Percentiles rank a stretch among this genome's conserved stretches.
phyloP scores from a whole-genome alignment of 2,888 invertebrate species.

The Itoplectis maculator region DNA sequence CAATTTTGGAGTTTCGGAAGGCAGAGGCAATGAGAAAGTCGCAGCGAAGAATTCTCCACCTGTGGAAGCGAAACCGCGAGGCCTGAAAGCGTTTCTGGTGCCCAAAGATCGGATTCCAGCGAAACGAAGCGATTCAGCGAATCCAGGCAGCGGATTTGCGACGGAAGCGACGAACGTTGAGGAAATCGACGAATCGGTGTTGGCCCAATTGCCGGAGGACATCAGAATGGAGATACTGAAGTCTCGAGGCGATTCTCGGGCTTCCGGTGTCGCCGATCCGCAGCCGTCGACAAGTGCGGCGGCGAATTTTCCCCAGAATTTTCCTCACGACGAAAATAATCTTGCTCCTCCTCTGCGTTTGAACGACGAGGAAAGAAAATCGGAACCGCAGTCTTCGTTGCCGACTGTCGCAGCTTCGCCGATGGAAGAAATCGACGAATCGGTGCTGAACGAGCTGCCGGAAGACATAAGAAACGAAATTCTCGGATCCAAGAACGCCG shows the following conservation, averaged over 20 bases:
- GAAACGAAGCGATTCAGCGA: not conserved
- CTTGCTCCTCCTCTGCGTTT: not conserved
- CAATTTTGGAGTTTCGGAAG: constrained; percentile 1
- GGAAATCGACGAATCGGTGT: constrained; percentile 85
- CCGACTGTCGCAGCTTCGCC: constrained; percentile 21
- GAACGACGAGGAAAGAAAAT: constrained; percentile 5
- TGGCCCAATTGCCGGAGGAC: constrained; percentile 86
- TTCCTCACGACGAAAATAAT: not conserved
- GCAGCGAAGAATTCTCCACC: not conserved
- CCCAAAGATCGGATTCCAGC: constrained; percentile 7
- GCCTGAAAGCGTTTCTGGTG: constrained; percentile 61
- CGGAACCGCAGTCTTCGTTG: not conserved
- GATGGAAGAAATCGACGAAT: constrained; percentile 84
- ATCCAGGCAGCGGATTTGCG: not conserved
- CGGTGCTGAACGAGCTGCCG: constrained; percentile 86
- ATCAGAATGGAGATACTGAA: constrained; percentile 85
- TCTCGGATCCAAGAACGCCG: constrained; percentile 51
- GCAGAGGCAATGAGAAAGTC: constrained; percentile 27
- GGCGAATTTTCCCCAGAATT: not conserved
- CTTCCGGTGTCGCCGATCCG: not conserved
- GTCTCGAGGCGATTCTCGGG: constrained; percentile 30
- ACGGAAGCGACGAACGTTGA: constrained; percentile 20
- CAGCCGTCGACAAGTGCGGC: constrained; percentile 24
- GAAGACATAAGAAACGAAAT: constrained; percentile 86
- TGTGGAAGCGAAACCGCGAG: constrained; percentile 30